Evolutionary conservation across 2,888 invertebrate species (phyloP), one percentile per base, ranked within the genome.

Genomic region (Phytoseiulus persimilis): DNA sequence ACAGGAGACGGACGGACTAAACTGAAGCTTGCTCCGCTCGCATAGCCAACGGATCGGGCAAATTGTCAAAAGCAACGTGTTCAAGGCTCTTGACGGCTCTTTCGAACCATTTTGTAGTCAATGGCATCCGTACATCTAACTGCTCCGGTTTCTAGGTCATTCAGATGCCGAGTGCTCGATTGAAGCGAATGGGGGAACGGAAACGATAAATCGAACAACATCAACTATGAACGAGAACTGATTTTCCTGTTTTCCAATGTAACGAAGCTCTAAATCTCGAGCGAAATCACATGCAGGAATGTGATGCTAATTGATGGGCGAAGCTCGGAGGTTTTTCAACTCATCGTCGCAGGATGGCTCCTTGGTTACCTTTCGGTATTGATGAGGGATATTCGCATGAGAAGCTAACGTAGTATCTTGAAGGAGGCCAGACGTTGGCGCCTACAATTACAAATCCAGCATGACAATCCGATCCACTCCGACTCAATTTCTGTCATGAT

Each of bases 351-450:
- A 28, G 65, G 23, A 65, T 65, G 65, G 65, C 1, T 33, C 87
- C 14, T 87, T 45, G 87, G 87, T 87, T 87, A 87, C 87, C 87
- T 87, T 87, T 45, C 87, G 87, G 45, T 87, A 87, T 45, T 87
- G 87, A 45, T 87, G 87, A 87, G 87, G 87, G 45, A 87, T 87
- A 87, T 45, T 33, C 87, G 87, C 87, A 45, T 87, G 87, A 33
- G 45, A 33, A 39, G 87, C 33, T 33, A 87, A 45, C n/a, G 39
- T 32, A 14, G 87, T 45, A 87, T 87, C 87, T 39, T 87, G 87
- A n/a, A 87, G 87, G 1, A 87, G 87, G 39, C 87, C 87, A 32
- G 87, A 87, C 87, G 87, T 87, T 32, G 87, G 87, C 87, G 87
- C 87, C 87, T 87, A 87, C 87, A 87, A 87, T n/a, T 33, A 87